A percentile compares a stretch with the other conserved stretches of the same genome.
These are phyloP conservation scores for Bombus consobrinus DNA, from an alignment of 1,140 invertebrate species.

Conservation along the genomic window DNA sequence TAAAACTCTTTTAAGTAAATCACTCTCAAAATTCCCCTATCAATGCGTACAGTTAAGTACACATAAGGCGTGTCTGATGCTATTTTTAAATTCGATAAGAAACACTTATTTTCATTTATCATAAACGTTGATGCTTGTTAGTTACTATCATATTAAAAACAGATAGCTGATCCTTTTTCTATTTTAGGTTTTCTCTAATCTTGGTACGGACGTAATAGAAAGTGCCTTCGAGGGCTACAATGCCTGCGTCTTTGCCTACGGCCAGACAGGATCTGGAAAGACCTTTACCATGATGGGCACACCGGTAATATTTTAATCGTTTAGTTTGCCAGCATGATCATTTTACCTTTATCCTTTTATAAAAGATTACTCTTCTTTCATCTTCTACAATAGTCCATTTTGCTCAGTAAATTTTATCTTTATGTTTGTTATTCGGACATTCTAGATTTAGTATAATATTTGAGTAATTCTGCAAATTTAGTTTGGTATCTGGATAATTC, in stretches of 20 bases:
- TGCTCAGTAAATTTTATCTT: not conserved
- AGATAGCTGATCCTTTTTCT: constrained; percentile 27
- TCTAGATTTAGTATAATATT: too few relatives aligned
- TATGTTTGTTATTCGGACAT: too few relatives aligned
- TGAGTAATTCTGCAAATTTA: too few relatives aligned
- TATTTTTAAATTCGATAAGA: constrained; percentile 26
- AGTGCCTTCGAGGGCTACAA: constrained; percentile 98
- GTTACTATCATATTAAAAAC: not conserved
- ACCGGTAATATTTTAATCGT: constrained; percentile 81
- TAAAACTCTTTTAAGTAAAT: constrained; percentile 16
- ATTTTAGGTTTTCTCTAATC: constrained; percentile 91
- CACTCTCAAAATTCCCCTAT: constrained; percentile 1
- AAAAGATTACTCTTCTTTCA: too few relatives aligned
- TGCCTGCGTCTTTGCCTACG: constrained; percentile 98
- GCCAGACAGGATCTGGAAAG: constrained; percentile 98
- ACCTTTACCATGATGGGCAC: constrained; percentile 99
- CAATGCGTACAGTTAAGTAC: not conserved
- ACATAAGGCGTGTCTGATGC: not conserved
- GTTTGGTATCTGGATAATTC: not conserved
- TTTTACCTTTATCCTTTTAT: not conserved
- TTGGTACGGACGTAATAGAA: constrained; percentile 95
- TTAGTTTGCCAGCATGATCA: not conserved
- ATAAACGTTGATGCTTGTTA: not conserved
- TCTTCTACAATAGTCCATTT: too few relatives aligned
- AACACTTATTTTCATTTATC: not conserved